Conservation (phyloP, 2,888 invertebrate species). For the Pammene aurita region DNA sequence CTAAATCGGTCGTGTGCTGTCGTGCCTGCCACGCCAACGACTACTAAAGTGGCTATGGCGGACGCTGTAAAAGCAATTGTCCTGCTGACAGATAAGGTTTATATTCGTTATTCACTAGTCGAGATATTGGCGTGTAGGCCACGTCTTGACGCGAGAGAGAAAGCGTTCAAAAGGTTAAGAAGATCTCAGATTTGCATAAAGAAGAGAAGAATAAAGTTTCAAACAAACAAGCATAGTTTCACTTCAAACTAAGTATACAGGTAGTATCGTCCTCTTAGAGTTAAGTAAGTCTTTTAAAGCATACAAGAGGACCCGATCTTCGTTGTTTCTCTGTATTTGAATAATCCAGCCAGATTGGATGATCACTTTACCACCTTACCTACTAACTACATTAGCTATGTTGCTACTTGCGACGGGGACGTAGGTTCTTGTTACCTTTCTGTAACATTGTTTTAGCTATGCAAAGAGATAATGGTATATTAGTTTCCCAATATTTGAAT, state of each 20-base stretch:
- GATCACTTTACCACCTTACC: neutral
- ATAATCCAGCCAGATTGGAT: neutral
- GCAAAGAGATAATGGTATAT: no score
- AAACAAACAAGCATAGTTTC: neutral
- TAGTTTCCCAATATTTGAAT: no score
- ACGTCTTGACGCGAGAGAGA: no score
- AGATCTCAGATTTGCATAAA: neutral
- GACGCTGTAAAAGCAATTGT: no score
- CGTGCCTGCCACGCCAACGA: no score
- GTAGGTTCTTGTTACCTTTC: conserved; percentile 6
- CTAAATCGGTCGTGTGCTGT: no score
- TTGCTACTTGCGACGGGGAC: conserved; percentile 16
- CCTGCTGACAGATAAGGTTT: no score
- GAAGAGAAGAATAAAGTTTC: neutral
- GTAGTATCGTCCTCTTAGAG: neutral
- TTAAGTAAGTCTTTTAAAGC: neutral
- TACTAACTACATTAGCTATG: neutral
- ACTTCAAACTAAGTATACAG: neutral
- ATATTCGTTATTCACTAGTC: no score
- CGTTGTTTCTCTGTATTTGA: conserved; percentile 3
- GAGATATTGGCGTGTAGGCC: no score
- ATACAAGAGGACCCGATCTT: conserved; percentile 1
- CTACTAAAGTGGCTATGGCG: no score
- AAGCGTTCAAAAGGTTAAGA: no score
- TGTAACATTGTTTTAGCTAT: conserved; percentile 7